These are phyloP conservation scores for Synergus japonicus DNA, from an alignment of 2,888 invertebrate species.

Conservation along the genomic window DNA sequence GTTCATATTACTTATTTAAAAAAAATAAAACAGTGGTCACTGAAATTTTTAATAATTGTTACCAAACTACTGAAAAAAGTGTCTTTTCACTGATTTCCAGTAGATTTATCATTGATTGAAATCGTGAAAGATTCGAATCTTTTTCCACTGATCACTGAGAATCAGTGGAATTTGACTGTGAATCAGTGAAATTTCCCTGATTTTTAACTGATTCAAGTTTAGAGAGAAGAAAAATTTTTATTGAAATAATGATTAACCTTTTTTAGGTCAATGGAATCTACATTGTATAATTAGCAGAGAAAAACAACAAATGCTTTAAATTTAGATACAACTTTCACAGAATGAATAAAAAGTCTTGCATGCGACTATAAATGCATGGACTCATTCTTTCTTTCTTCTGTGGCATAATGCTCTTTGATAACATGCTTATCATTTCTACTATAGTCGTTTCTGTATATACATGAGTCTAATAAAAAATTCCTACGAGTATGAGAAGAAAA, in stretches of 20 bases:
- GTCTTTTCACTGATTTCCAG: too few species aligned
- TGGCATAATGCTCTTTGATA: constrained; percentile 3
- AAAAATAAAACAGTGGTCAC: background rate
- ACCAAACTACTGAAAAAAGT: too few species aligned
- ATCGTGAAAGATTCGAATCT: too few species aligned
- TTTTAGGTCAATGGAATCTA: background rate
- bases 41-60: too few species aligned
- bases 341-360: constrained; percentile 7
- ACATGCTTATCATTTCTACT: background rate
- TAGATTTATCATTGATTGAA: too few species aligned
- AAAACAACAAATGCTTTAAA: constrained; percentile 2
- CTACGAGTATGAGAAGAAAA: background rate
- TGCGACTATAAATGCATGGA: background rate
- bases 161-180: background rate
- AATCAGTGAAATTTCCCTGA: background rate
- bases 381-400: background rate
- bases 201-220: too few species aligned
- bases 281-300: background rate
- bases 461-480: background rate
- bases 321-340: constrained; percentile 9
- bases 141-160: too few species aligned
- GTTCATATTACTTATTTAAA: background rate
- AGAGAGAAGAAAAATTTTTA: too few species aligned
- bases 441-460: background rate
- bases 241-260: background rate